Conservation (phyloP, 2,113 vertebrate genomes). For the Chaenocephalus aceratus region DNA sequence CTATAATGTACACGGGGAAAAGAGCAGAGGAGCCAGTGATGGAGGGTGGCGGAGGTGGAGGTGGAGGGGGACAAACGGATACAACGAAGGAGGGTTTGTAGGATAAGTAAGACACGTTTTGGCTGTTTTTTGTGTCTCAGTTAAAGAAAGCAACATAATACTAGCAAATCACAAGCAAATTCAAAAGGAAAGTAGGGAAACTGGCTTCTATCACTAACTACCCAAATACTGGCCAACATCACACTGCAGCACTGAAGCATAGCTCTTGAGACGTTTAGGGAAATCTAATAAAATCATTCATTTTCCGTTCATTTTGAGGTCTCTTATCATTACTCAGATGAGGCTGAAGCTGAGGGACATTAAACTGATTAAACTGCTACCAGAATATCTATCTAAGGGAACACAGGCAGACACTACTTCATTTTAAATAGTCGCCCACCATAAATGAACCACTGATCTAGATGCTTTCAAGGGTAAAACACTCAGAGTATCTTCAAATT, state of each 20-base stretch:
- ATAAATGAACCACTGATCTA: not conserved
- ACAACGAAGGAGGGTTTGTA: slow-evolving; percentile 37
- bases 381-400: not conserved
- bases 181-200: too few relatives aligned
- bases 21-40: slow-evolving; percentile 62
- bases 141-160: slow-evolving; percentile 29
- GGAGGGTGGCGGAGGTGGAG: slow-evolving; percentile 66
- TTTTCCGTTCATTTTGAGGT: not conserved
- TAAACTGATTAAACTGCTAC: not conserved
- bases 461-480: not conserved
- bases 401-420: not conserved
- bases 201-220: too few relatives aligned
- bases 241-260: too few relatives aligned
- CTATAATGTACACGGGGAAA: slow-evolving; percentile 72
- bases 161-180: slow-evolving; percentile 16
- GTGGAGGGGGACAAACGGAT: slow-evolving; percentile 52
- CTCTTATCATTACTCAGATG: not conserved
- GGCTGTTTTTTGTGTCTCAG: slow-evolving; percentile 4
- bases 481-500: slow-evolving; percentile 14
- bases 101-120: slow-evolving; percentile 52
- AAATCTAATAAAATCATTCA: too few relatives aligned
- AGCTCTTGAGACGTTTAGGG: too few relatives aligned
- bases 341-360: not conserved
- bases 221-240: not conserved
- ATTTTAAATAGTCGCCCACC: slow-evolving; percentile 3